These are phyloP conservation scores for Poliocrania exsul DNA, from an alignment of 2,797 vertebrate genomes.

Conservation along the genomic window DNA sequence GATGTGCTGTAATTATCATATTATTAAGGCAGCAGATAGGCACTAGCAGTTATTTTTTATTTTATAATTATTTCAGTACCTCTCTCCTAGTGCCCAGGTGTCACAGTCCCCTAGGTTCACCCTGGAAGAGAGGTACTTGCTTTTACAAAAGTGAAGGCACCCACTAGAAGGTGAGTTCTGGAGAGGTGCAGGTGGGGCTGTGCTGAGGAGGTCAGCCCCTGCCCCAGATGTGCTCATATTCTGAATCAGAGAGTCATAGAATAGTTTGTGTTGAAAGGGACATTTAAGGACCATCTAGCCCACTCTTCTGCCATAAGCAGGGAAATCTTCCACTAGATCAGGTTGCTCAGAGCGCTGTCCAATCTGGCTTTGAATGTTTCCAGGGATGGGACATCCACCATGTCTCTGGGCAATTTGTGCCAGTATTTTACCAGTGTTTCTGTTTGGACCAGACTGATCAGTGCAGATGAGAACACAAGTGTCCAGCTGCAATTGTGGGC, in stretches of 20 bases:
- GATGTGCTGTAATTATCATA: not conserved
- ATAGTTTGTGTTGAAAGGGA: not conserved
- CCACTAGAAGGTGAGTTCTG: not conserved
- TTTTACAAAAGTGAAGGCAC: not conserved
- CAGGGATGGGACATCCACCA: not conserved
- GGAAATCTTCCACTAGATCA: not conserved
- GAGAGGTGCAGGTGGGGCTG: not conserved
- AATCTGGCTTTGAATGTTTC: not conserved
- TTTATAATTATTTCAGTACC: not conserved
- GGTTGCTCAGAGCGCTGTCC: not conserved
- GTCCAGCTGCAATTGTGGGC: not conserved
- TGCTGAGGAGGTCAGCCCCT: not conserved
- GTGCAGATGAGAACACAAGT: not conserved
- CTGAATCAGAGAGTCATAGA: not conserved
- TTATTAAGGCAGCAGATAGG: not conserved
- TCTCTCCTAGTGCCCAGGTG: not conserved
- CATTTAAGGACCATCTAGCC: not conserved
- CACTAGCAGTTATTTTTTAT: not conserved
- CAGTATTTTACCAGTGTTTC: not conserved
- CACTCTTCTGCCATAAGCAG: not conserved
- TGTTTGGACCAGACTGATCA: rapidly evolving
- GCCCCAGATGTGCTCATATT: not conserved
- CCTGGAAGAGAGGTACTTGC: not conserved
- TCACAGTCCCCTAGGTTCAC: not conserved
- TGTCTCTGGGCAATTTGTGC: not conserved